These are phyloP conservation scores for Stegodyphus mimosarum DNA, from an alignment of 1,140 invertebrate species.

Conservation along the genomic window DNA sequence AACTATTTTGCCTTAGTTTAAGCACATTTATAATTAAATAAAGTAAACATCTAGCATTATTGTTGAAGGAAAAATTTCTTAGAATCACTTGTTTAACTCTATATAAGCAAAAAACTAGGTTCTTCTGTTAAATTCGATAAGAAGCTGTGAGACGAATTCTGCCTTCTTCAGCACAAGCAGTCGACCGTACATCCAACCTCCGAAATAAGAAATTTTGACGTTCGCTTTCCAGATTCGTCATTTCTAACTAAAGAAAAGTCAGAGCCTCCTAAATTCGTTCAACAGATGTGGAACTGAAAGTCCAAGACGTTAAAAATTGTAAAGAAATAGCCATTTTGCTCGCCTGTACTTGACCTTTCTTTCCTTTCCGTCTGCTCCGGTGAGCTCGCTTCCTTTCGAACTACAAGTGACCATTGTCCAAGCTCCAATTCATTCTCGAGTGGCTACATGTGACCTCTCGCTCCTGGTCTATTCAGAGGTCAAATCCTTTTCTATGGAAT, in stretches of 20 bases:
- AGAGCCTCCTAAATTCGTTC: constrained; percentile 30
- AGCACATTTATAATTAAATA: too few species aligned
- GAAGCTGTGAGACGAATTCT: too few species aligned
- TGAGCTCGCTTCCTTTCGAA: constrained; percentile 18
- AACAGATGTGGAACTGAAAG: constrained; percentile 21
- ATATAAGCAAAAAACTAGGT: too few species aligned
- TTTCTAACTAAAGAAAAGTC: neutral
- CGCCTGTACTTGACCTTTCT: neutral
- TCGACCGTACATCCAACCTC: too few species aligned
- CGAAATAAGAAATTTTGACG: too few species aligned
- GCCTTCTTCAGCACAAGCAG: too few species aligned
- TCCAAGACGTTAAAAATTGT: neutral
- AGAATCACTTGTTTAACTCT: too few species aligned
- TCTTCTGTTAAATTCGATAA: too few species aligned
- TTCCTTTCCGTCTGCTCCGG: neutral
- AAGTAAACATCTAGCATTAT: too few species aligned
- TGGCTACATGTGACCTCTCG: constrained; percentile 17
- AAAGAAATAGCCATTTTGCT: neutral
- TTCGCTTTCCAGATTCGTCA: too few species aligned
- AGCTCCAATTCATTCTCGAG: neutral
- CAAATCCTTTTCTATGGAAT: neutral
- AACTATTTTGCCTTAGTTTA: too few species aligned
- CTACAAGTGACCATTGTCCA: constrained; percentile 34
- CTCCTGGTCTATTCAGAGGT: neutral
- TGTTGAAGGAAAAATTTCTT: too few species aligned